A percentile compares a stretch with the other conserved stretches of the same genome.
Evolutionary conservation across 2,888 invertebrate species (phyloP).

Genomic region (Luffia ferchaultella): DNA sequence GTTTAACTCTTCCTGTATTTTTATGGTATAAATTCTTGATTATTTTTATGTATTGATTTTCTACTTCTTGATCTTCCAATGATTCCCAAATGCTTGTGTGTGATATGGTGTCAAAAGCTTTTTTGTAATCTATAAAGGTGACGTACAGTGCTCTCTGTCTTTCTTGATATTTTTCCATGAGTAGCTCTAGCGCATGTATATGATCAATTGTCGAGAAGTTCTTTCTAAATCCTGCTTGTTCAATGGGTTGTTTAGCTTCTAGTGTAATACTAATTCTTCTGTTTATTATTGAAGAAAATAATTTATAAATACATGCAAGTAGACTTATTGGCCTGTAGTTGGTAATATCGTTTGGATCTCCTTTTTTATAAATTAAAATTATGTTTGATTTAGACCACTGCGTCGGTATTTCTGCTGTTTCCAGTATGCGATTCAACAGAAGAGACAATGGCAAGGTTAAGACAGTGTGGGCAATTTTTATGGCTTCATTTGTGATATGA

Average conservation of each 20-base stretch:
- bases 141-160: conserved; percentile 8
- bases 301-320: background rate
- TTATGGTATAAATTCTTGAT: conserved; percentile 3
- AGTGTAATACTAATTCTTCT: background rate
- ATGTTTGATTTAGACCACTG: conserved; percentile 8
- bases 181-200: conserved; percentile 9
- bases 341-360: conserved; percentile 20
- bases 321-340: background rate
- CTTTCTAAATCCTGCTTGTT: conserved; percentile 11
- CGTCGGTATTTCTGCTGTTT: conserved; percentile 2
- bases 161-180: conserved; percentile 14
- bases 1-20: conserved; percentile 8
- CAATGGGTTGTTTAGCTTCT: background rate
- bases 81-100: conserved; percentile 5
- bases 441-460: background rate
- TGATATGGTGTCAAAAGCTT: background rate
- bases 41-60: conserved; percentile 9
- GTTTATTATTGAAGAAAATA: conserved; percentile 1
- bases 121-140: conserved; percentile 8
- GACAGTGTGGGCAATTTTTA: background rate
- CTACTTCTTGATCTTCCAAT: conserved; percentile 5
- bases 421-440: conserved; percentile 5
- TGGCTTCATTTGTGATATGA: conserved; percentile 1
- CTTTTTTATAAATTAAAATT: conserved; percentile 3
- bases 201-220: conserved; percentile 11